Percentiles rank a stretch among this genome's conserved stretches.
Conservation (phyloP, 2,113 vertebrate genomes). For the Callospermophilus lateralis region DNA sequence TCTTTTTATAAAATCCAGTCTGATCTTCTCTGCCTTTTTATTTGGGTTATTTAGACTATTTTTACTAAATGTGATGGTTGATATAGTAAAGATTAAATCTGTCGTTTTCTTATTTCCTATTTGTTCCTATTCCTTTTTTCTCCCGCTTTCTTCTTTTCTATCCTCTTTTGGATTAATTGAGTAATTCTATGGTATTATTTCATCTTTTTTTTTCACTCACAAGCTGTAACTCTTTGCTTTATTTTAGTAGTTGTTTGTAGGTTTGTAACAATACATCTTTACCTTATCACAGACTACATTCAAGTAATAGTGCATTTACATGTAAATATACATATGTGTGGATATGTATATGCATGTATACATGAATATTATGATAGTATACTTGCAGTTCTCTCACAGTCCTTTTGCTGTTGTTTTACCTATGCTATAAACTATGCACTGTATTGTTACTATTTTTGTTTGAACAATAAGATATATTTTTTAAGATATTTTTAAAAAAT, state of each 20-base stretch:
- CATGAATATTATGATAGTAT: not conserved
- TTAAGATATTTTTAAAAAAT: not conserved
- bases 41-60: not conserved
- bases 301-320: not conserved
- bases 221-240: not conserved
- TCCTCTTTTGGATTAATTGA: not conserved
- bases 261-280: not conserved
- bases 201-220: not conserved
- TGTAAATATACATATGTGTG: too few species aligned
- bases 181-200: not conserved
- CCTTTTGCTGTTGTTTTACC: not conserved
- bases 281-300: not conserved
- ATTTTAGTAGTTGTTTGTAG: not conserved
- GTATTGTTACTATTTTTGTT: not conserved
- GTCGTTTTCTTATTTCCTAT: not conserved
- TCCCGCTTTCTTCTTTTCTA: not conserved
- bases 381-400: not conserved
- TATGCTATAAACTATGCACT: not conserved
- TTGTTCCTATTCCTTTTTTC: not conserved
- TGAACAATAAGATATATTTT: not conserved
- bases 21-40: not conserved
- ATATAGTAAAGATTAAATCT: constrained; percentile 4
- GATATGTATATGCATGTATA: not conserved
- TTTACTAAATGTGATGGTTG: not conserved
- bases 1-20: not conserved